Evolutionary conservation across 2,888 invertebrate genomes (phyloP).

Genomic region (Pyrochroa serraticornis): DNA sequence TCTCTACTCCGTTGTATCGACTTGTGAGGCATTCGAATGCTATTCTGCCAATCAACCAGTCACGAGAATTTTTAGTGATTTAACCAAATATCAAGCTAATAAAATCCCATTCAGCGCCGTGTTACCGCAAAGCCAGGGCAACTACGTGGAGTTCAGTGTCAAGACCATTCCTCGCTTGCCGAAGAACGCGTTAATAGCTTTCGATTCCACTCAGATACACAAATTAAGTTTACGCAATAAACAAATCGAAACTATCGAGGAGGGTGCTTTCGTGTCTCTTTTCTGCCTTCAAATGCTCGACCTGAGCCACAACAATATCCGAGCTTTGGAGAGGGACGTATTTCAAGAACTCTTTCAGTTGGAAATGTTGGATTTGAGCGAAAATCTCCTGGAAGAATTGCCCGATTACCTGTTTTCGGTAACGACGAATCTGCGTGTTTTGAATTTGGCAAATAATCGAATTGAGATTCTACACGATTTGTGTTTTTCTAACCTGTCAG

Average conservation of each 20-base stretch:
- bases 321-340: slow-evolving; percentile 27
- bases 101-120: slow-evolving; percentile 38
- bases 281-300: slow-evolving; percentile 43
- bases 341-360: slow-evolving; percentile 34
- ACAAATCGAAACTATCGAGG: slow-evolving; percentile 38
- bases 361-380: slow-evolving; percentile 35
- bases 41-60: slow-evolving; percentile 3
- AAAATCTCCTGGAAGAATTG: slow-evolving; percentile 34
- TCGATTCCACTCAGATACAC: slow-evolving; percentile 41
- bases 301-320: slow-evolving; percentile 43
- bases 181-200: slow-evolving; percentile 44
- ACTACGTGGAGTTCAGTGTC: slow-evolving; percentile 39
- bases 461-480: slow-evolving; percentile 22
- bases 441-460: slow-evolving; percentile 35
- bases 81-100: slow-evolving; percentile 43
- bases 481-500: slow-evolving; percentile 30
- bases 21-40: slow-evolving; percentile 23
- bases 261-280: slow-evolving; percentile 43
- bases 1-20: neutral
- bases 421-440: slow-evolving; percentile 22
- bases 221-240: slow-evolving; percentile 41
- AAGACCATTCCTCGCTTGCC: slow-evolving; percentile 29
- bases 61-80: slow-evolving; percentile 38
- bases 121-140: slow-evolving; percentile 36
- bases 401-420: slow-evolving; percentile 28